Percentiles rank a stretch among this genome's conserved stretches.
These are phyloP conservation scores for Pocillopora damicornis DNA, from an alignment of 64 coral and sea anemone genomes.

Conservation along the genomic window DNA sequence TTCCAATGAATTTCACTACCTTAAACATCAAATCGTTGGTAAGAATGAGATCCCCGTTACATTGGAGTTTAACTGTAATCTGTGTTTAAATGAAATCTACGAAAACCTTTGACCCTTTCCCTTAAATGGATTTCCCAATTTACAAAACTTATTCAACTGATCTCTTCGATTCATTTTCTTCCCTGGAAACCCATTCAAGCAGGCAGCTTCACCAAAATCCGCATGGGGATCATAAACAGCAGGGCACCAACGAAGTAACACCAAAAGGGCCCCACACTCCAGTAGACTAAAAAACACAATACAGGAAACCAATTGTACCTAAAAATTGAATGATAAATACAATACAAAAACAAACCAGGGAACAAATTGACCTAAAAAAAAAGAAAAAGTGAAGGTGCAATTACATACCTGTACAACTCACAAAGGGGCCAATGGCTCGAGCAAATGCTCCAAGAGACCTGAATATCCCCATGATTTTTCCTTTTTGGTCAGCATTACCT, in stretches of 20 bases:
- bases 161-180: background rate
- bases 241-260: conserved; percentile 79
- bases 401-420: conserved; percentile 74
- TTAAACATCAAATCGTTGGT: too few relatives aligned
- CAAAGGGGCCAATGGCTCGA: conserved; percentile 76
- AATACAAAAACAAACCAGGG: background rate
- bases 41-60: too few relatives aligned
- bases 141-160: background rate
- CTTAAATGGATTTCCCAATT: too few relatives aligned
- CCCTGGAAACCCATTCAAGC: background rate
- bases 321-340: too few relatives aligned
- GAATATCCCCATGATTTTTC: conserved; percentile 97
- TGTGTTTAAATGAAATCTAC: too few relatives aligned
- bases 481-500: conserved; percentile 89
- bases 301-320: background rate
- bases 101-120: too few relatives aligned
- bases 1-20: too few relatives aligned
- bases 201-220: conserved; percentile 43
- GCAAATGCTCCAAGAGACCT: conserved; percentile 91
- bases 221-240: conserved; percentile 70
- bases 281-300: conserved; percentile 60
- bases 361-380: background rate
- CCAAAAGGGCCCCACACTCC: conserved; percentile 85
- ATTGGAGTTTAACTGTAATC: too few relatives aligned
- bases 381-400: background rate